Evolutionary conservation across 2,113 vertebrate genomes (phyloP), one percentile per base, ranked within the genome.

Genomic region (Pandion haliaetus): DNA sequence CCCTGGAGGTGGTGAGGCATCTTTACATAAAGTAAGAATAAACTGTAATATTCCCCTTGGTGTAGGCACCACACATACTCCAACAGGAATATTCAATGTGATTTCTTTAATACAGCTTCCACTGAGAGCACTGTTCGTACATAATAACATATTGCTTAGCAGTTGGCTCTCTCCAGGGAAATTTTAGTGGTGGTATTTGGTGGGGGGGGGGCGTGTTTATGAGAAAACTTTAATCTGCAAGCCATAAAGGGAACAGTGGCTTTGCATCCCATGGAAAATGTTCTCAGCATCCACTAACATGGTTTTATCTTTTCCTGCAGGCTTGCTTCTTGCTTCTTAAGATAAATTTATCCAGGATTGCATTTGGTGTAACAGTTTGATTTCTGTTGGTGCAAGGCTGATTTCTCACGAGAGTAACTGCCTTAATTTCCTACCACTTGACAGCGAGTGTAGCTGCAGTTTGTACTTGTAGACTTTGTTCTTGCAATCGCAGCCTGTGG

Each of bases 171-270:
- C 94, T 89, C 94, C 24, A 72, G 89, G 89, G 93, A 91, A 96
- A 94, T 96, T 63, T 91, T 93, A 84, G 63, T 16, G 29, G 42
- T 59, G 59, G n/a, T 78, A 28, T 92, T 96, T 67, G 59, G 59
- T 38, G 17, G 23, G n/a, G 47, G 82, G 47, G 3, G 59, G 74
- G 42, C 1, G 0, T 50, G 95, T 91, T 95, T 91, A 89, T 86
- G 91, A 90, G 83, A 92, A 96, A 96, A 93, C 72, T 95, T 95
- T 82, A 95, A 96, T 96, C 80, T 91, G 59, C 38, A 78, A 93
- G 34, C 91, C 73, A 34, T 93, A 94, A 89, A 95, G 69, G 52
- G 80, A 97, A 74, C 55, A 17, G 63, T 78, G 63, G 77, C 57
- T 82, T 93, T 87, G 69, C 29, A 28, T 77, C 83, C 71, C 57